A percentile compares a stretch with the other conserved stretches of the same genome.
These are phyloP conservation scores for Scylla paramamosain DNA, from an alignment of 1,140 invertebrate genomes.

Conservation along the genomic window DNA sequence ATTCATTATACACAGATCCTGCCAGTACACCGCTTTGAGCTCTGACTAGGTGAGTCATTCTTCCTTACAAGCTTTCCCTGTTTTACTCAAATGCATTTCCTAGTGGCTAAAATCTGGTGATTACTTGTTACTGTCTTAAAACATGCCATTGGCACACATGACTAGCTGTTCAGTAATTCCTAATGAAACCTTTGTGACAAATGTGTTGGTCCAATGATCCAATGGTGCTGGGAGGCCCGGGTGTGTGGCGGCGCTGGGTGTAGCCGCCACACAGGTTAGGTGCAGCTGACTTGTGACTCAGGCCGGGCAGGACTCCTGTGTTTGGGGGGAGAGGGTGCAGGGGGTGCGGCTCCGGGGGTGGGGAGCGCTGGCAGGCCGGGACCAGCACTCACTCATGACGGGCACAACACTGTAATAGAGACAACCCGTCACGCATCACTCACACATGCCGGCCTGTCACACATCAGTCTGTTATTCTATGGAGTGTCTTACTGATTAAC, in stretches of 20 bases:
- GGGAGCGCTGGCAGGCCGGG: background rate
- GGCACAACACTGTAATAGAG: slow-evolving; percentile 71
- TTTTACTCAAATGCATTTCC: slow-evolving; percentile 43
- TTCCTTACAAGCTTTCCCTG: background rate
- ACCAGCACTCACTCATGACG: slow-evolving; percentile 65
- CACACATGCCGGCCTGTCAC: too few relatives aligned
- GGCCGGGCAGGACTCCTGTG: background rate
- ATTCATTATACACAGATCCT: background rate
- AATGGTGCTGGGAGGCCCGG: slow-evolving; percentile 15
- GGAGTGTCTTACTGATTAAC: too few relatives aligned
- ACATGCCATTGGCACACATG: slow-evolving; percentile 70
- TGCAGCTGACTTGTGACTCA: slow-evolving; percentile 11
- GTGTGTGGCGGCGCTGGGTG: background rate
- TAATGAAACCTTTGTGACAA: background rate
- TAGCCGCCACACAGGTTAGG: background rate
- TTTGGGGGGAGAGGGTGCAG: slow-evolving; percentile 2
- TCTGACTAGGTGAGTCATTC: slow-evolving; percentile 57
- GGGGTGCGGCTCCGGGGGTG: background rate
- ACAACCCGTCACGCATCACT: background rate
- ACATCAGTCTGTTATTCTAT: too few relatives aligned
- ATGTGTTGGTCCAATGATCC: background rate
- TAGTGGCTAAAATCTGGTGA: slow-evolving; percentile 33
- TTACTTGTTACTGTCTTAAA: slow-evolving; percentile 42
- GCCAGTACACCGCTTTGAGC: slow-evolving; percentile 28
- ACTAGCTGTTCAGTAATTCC: slow-evolving; percentile 68